These are phyloP conservation scores for Plecturocebus donacophilus DNA, from an alignment of 2,113 vertebrate genomes.

Conservation along the genomic window DNA sequence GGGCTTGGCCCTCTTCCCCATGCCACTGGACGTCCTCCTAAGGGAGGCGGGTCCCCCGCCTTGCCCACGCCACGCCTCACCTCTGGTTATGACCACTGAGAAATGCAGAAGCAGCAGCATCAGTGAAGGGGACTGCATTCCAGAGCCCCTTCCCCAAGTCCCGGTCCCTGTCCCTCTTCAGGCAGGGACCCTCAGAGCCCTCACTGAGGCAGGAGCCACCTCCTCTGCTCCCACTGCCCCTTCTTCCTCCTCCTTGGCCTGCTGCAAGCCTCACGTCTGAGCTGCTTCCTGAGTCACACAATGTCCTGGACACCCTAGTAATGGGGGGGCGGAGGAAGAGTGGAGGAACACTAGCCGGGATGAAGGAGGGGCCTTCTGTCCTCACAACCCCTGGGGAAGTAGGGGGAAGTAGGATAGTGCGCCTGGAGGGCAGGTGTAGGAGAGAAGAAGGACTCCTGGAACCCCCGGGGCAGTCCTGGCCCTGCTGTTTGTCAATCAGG, in stretches of 20 bases:
- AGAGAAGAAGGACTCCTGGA: background rate
- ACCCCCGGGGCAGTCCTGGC: background rate
- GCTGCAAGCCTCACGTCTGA: constrained; percentile 66
- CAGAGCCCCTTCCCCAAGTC: constrained; percentile 30
- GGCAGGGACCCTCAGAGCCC: constrained; percentile 39
- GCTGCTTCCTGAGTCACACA: constrained; percentile 80
- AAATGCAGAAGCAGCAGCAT: background rate
- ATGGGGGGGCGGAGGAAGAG: constrained; percentile 34
- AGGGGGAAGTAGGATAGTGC: background rate
- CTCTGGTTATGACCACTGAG: background rate
- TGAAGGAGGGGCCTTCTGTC: constrained; percentile 70
- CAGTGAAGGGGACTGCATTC: constrained; percentile 62
- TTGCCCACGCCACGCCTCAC: background rate
- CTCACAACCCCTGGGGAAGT: constrained; percentile 24
- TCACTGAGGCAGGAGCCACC: constrained; percentile 17
- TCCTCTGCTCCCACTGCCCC: constrained; percentile 33
- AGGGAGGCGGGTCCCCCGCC: background rate
- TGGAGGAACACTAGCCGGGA: constrained; percentile 47
- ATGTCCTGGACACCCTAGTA: constrained; percentile 80
- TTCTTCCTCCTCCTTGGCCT: constrained; percentile 51
- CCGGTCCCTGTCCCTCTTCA: background rate
- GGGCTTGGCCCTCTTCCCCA: background rate
- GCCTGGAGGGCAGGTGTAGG: background rate
- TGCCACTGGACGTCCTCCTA: background rate
- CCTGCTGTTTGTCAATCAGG: background rate